These are phyloP conservation scores for Rhamnusium bicolor DNA, from an alignment of 2,888 invertebrate species.

Conservation along the genomic window DNA sequence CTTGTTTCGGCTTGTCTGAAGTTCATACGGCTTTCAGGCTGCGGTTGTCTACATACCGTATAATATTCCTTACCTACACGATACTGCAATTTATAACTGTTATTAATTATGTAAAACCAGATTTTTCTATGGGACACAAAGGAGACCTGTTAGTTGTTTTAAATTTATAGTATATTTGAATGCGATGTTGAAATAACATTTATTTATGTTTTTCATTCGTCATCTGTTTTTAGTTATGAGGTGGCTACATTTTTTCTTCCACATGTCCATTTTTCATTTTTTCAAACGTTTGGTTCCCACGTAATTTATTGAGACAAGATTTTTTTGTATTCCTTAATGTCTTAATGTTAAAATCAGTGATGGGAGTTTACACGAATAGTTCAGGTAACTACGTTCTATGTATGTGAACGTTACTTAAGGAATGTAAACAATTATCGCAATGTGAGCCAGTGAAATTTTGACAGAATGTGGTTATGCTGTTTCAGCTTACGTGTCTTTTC, in stretches of 20 bases:
- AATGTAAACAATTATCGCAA: too few species aligned
- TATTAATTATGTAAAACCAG: slow-evolving; percentile 39
- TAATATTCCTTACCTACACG: slow-evolving; percentile 35
- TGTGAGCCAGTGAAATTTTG: too few species aligned
- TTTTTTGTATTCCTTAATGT: background rate
- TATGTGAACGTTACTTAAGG: too few species aligned
- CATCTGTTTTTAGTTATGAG: background rate
- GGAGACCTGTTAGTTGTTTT: slow-evolving; percentile 10
- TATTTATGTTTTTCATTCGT: slow-evolving; percentile 22
- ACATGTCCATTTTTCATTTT: background rate
- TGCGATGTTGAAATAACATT: slow-evolving; percentile 24
- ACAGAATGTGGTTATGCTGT: too few species aligned
- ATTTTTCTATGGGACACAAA: slow-evolving; percentile 25
- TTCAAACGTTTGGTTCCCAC: background rate
- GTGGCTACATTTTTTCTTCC: background rate
- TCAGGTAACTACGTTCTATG: too few species aligned
- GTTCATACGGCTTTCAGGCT: slow-evolving; percentile 24
- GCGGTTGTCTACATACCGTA: slow-evolving; percentile 27
- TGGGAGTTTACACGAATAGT: background rate
- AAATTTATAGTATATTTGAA: slow-evolving; percentile 21
- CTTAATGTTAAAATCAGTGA: background rate
- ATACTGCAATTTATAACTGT: slow-evolving; percentile 42
- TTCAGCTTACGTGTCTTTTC: too few species aligned
- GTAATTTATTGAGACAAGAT: background rate
- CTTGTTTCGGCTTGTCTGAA: slow-evolving; percentile 25